Evolutionary conservation across 2,113 vertebrate species (phyloP).

Genomic region (Candoia aspera): DNA sequence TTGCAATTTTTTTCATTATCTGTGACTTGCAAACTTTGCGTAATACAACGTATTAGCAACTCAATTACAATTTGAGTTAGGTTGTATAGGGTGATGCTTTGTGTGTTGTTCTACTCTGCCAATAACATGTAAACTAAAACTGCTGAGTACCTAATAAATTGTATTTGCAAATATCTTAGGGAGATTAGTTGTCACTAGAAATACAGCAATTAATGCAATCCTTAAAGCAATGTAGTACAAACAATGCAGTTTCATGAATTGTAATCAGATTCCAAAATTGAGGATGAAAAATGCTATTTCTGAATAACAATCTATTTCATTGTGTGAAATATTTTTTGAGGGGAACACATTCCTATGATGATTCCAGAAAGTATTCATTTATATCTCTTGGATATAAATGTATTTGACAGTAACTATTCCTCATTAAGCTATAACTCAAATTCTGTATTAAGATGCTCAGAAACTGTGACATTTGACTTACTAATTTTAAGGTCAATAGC

Average conservation of each 20-base stretch:
- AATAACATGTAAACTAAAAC: not conserved
- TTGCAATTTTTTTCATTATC: not conserved
- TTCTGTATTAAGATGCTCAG: not conserved
- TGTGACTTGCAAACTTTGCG: not conserved
- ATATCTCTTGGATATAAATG: not conserved
- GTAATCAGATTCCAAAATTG: not conserved
- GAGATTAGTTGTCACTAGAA: not conserved
- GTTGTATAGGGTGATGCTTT: not conserved
- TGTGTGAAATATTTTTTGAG: not conserved
- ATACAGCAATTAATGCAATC: not conserved
- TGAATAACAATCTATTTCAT: not conserved
- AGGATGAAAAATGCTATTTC: not conserved
- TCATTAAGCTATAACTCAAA: not conserved
- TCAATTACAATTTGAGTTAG: not conserved
- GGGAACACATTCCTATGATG: not conserved
- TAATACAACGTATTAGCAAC: not conserved
- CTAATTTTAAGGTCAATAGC: constrained; percentile 1
- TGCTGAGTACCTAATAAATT: constrained; percentile 5
- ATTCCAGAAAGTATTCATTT: not conserved
- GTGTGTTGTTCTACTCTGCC: not conserved
- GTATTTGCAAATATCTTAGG: not conserved
- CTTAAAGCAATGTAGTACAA: not conserved
- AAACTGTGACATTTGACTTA: not conserved
- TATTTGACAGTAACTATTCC: constrained; percentile 10
- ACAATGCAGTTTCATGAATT: not conserved